Percentiles rank a stretch among this genome's conserved stretches.
phyloP scores from a whole-genome alignment of 2,888 invertebrate genomes.

The Girardia tigrina region DNA sequence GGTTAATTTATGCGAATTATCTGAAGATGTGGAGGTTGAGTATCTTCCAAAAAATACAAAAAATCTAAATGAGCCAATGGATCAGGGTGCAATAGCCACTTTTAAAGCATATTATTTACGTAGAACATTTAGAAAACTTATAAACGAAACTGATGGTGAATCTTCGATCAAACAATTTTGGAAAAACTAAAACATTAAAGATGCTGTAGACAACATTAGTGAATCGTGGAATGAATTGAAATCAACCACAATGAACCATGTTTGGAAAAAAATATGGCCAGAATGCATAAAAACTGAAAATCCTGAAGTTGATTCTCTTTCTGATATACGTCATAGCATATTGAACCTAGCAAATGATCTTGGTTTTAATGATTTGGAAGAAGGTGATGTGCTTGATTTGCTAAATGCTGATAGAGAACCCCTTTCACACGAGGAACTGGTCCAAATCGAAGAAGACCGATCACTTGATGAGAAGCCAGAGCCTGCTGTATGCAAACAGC shows the following conservation, averaged over 20 bases:
- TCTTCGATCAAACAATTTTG: constrained; percentile 36
- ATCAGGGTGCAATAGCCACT: constrained; percentile 9
- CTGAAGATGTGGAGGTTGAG: background rate
- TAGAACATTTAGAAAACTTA: background rate
- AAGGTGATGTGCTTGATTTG: too few species aligned
- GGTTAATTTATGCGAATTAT: background rate
- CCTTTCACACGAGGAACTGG: too few species aligned
- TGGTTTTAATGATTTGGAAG: too few species aligned
- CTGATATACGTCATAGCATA: background rate
- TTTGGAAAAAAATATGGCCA: constrained; percentile 35
- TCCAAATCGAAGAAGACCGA: too few species aligned
- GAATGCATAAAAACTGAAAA: background rate
- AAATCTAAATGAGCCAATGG: background rate
- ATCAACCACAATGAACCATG: constrained; percentile 32
- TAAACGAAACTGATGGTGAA: background rate
- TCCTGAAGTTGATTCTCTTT: background rate
- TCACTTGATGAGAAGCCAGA: too few species aligned
- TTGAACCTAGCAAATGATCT: background rate
- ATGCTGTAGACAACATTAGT: constrained; percentile 37
- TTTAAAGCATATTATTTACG: constrained; percentile 2
- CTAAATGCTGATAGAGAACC: too few species aligned
- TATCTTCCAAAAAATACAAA: background rate
- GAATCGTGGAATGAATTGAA: constrained; percentile 37
- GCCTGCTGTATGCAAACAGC: too few species aligned
- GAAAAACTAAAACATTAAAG: constrained; percentile 38